Percentiles rank a stretch among this genome's conserved stretches.
Evolutionary conservation across 2,888 invertebrate species (phyloP).

Genomic region (Thereva unica): DNA sequence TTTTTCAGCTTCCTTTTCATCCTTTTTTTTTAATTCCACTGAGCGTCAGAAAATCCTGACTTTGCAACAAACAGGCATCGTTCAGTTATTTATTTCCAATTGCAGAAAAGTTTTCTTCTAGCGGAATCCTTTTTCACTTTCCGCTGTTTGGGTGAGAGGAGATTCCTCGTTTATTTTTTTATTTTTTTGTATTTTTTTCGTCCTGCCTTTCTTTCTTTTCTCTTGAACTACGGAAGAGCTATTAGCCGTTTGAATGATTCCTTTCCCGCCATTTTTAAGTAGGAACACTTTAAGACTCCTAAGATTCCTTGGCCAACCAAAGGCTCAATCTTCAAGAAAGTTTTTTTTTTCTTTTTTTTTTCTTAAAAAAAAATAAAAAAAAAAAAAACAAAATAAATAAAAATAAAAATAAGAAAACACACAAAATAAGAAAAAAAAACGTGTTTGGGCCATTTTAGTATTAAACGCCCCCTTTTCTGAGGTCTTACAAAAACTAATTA

Average conservation of each 20-base stretch:
- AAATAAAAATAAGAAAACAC: too few species aligned
- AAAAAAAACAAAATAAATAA: too few species aligned
- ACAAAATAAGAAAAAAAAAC: background rate
- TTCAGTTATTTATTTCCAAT: constrained; percentile 19
- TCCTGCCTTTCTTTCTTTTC: background rate
- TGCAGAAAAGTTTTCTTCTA: constrained; percentile 17
- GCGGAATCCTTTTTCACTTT: constrained; percentile 23
- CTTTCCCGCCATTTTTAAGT: background rate
- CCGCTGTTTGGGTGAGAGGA: constrained; percentile 14
- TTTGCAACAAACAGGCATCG: constrained; percentile 1
- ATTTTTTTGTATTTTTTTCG: too few species aligned
- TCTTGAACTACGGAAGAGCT: background rate
- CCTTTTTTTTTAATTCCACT: too few species aligned
- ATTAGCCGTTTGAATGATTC: constrained; percentile 24
- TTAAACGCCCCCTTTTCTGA: constrained; percentile 17
- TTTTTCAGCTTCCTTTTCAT: too few species aligned
- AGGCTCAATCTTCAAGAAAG: constrained; percentile 1
- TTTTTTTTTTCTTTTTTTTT: constrained; percentile 11
- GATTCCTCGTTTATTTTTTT: too few species aligned
- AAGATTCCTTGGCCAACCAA: background rate
- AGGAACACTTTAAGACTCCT: constrained; percentile 7
- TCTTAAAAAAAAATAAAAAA: too few species aligned
- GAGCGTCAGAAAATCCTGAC: too few species aligned
- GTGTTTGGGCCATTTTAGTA: constrained; percentile 24
- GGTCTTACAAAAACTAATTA: constrained; percentile 33